Evolutionary conservation across 2,888 invertebrate species (phyloP), one percentile per base, ranked within the genome.

Genomic region (Coleophora deauratella): DNA sequence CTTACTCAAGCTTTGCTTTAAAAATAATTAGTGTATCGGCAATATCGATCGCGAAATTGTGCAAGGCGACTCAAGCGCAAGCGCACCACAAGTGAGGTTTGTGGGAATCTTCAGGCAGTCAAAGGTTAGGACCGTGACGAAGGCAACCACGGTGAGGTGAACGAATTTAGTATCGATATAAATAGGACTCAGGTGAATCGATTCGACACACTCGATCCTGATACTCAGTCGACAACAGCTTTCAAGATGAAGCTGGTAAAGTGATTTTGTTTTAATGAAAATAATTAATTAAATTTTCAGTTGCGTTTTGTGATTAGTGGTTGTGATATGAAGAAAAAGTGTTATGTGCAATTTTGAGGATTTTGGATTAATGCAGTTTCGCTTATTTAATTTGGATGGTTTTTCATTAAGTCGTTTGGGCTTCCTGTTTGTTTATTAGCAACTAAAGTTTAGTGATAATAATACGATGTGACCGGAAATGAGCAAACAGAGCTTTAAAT

Each of bases 111-210:
- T 53, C 39, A 51, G 51, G 45, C 57, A 71, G 78, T 72, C 80
- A 85, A 84, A 84, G 84, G 82, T 85, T 77, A 81, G 62, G 57
- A 59, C 72, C 74, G 80, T 77, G 79, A 75, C 71, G 57, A 57
- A 54, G 45, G 52, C 31, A 73, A 73, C 61, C 52, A 9, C 57
- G 52, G 57, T 59, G 59, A 59, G 60, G 72, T 72, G 80, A 82
- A 71, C 79, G 81, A 81, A 74, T 74, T 75, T 65, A 69, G 53
- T 66, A 31, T 66, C 64, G 66, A 75, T 82, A 84, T 85, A 85
- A 82, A 85, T 81, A 75, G 78, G 68, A 21, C 6, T 6, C 21
- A 21, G 6, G 67, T 72, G 66, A 56, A 56, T 52, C 54, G 45
- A 51, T 59, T 50, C 50, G 52, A 58, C 65, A 78, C 79, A 84